Evolutionary conservation across 2,797 vertebrate genomes (phyloP).

Genomic region (Galagoides demidoff): DNA sequence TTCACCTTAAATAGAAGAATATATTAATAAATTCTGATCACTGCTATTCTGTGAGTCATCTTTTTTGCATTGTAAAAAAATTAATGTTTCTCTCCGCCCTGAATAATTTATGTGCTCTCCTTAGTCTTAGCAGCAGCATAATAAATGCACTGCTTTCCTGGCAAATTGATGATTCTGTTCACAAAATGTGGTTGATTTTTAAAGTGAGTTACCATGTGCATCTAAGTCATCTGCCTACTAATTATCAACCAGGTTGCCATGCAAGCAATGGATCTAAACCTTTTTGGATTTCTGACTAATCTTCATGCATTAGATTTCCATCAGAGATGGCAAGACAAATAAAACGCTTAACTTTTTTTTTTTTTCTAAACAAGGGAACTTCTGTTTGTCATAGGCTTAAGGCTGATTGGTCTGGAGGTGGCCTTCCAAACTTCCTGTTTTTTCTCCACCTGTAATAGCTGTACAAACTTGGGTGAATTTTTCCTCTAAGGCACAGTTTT

Average conservation of each 20-base stretch:
- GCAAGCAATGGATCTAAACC: background rate
- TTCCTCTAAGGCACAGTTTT: background rate
- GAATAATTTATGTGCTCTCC: slow-evolving; percentile 72
- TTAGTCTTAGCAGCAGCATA: slow-evolving; percentile 33
- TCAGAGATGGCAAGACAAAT: slow-evolving; percentile 6
- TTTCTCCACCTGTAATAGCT: background rate
- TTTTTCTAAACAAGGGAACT: background rate
- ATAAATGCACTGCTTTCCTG: slow-evolving; percentile 59
- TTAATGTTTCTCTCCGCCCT: slow-evolving; percentile 33
- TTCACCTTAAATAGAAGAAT: slow-evolving; percentile 67
- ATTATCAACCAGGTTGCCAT: slow-evolving; percentile 55
- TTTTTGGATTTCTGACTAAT: slow-evolving; percentile 21
- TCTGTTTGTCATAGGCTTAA: background rate
- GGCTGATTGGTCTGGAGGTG: background rate
- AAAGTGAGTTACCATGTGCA: background rate
- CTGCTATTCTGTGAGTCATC: slow-evolving; percentile 65
- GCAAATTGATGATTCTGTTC: slow-evolving; percentile 50
- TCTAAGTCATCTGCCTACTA: slow-evolving; percentile 56
- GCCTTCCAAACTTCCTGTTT: background rate
- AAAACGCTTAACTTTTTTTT: background rate
- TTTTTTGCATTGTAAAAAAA: slow-evolving; percentile 69
- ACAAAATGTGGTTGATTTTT: slow-evolving; percentile 60
- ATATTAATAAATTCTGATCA: slow-evolving; percentile 71
- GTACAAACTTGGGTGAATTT: background rate
- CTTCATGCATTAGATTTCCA: background rate